Evolutionary conservation across 2,888 invertebrate genomes (phyloP).

Genomic region (Cheilosia impressa): DNA sequence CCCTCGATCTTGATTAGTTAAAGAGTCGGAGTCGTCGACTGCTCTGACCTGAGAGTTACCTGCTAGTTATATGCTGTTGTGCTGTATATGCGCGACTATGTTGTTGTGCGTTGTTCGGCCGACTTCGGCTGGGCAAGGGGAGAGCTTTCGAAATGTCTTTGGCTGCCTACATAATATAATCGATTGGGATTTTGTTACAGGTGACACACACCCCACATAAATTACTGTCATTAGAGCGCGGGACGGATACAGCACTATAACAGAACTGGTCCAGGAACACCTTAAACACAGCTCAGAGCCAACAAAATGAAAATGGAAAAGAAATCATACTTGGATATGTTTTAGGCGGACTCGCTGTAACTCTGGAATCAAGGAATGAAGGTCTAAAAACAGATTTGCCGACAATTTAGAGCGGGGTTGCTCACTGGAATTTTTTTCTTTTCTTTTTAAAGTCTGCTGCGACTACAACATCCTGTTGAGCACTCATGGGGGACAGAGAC

Average conservation of each 20-base stretch:
- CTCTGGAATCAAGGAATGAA: too few relatives aligned
- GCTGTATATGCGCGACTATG: neutral
- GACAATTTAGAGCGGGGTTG: too few relatives aligned
- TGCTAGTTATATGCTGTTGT: constrained; percentile 5
- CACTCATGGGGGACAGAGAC: too few relatives aligned
- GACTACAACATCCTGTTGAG: too few relatives aligned
- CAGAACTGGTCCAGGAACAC: constrained; percentile 65
- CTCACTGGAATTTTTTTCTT: too few relatives aligned
- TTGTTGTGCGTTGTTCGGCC: neutral
- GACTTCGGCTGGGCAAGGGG: constrained; percentile 1
- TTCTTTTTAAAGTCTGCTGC: too few relatives aligned
- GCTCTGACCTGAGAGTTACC: constrained; percentile 71
- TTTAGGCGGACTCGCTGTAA: too few relatives aligned
- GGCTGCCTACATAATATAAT: constrained; percentile 74
- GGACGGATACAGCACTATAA: constrained; percentile 59
- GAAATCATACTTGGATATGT: too few relatives aligned
- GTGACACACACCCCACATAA: constrained; percentile 75
- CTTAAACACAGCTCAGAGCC: neutral
- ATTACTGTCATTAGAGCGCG: constrained; percentile 71
- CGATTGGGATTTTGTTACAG: constrained; percentile 75
- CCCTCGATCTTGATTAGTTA: constrained; percentile 75
- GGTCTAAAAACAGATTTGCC: too few relatives aligned
- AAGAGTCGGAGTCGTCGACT: constrained; percentile 64
- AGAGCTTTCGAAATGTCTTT: constrained; percentile 70
- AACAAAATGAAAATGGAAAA: too few relatives aligned